phyloP scores from a whole-genome alignment of 2,113 vertebrate genomes.

The Sapajus apella region DNA sequence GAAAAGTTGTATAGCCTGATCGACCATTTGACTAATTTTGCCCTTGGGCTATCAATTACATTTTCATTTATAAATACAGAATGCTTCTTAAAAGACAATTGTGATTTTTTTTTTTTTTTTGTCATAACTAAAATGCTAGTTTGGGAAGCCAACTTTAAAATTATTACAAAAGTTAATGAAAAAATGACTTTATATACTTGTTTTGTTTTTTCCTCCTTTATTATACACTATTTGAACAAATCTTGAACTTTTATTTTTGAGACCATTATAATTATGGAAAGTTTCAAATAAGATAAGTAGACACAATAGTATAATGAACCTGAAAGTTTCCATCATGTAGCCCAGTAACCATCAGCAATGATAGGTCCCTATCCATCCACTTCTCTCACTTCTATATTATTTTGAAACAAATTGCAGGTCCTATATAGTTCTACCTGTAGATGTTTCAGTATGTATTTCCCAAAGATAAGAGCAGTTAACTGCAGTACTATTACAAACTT shows the following conservation, averaged over 20 bases:
- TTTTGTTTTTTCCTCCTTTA: background rate
- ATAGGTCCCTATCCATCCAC: background rate
- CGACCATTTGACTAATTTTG: conserved; percentile 24
- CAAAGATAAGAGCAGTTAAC: background rate
- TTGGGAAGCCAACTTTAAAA: conserved; percentile 38
- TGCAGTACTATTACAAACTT: background rate
- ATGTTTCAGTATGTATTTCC: conserved; percentile 18
- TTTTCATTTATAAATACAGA: background rate
- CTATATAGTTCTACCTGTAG: conserved; percentile 22
- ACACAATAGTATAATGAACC: background rate
- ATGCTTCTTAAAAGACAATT: conserved; percentile 24
- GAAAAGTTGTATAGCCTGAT: background rate
- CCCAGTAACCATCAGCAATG: background rate
- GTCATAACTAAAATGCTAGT: background rate
- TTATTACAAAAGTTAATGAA: background rate
- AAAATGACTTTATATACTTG: background rate
- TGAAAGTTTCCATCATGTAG: background rate
- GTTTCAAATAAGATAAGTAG: conserved; percentile 31
- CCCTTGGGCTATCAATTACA: background rate
- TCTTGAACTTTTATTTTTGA: background rate
- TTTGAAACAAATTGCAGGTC: conserved; percentile 13
- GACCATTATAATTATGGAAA: background rate
- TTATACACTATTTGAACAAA: conserved; percentile 21
- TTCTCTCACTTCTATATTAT: background rate
- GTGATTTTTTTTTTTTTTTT: background rate